A percentile compares a stretch with the other conserved stretches of the same genome.
These are phyloP conservation scores for Synanthedon tipuliformis DNA, from an alignment of 2,888 invertebrate species.

Conservation along the genomic window DNA sequence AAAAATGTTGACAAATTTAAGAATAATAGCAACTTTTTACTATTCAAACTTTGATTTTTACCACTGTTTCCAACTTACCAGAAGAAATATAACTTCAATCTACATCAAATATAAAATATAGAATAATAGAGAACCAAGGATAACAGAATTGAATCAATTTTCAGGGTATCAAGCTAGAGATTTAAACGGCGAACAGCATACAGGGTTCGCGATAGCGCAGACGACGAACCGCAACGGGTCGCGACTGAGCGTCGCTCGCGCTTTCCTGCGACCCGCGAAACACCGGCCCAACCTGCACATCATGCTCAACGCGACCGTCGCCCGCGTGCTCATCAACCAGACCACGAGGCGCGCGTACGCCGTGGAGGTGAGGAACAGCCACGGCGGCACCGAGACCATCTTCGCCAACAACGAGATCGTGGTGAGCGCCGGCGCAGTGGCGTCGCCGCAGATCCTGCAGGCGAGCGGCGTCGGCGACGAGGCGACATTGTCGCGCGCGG, in stretches of 20 bases:
- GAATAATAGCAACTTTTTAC: too few species aligned
- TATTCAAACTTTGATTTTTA: too few species aligned
- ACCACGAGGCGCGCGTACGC: constrained; percentile 80
- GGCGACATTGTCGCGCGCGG: constrained; percentile 73
- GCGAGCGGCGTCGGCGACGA: constrained; percentile 89
- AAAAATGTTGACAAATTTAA: too few species aligned
- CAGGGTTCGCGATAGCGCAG: constrained; percentile 90
- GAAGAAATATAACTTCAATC: too few species aligned
- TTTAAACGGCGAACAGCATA: constrained; percentile 82
- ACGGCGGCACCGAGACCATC: constrained; percentile 68
- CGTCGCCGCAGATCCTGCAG: constrained; percentile 92
- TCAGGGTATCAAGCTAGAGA: constrained; percentile 81
- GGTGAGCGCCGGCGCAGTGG: constrained; percentile 83
- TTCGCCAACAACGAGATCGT: constrained; percentile 78
- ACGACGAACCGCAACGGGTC: constrained; percentile 89
- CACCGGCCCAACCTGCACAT: constrained; percentile 83
- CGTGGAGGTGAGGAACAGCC: constrained; percentile 75
- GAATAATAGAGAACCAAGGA: too few species aligned
- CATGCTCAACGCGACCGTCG: constrained; percentile 84
- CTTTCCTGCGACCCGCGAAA: constrained; percentile 84
- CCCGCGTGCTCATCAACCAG: constrained; percentile 80
- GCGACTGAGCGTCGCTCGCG: constrained; percentile 82
- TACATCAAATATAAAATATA: too few species aligned
- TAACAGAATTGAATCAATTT: background rate
- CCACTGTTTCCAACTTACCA: too few species aligned